phyloP scores from a whole-genome alignment of 2,113 vertebrate genomes.

The Cygnus buccinator region DNA sequence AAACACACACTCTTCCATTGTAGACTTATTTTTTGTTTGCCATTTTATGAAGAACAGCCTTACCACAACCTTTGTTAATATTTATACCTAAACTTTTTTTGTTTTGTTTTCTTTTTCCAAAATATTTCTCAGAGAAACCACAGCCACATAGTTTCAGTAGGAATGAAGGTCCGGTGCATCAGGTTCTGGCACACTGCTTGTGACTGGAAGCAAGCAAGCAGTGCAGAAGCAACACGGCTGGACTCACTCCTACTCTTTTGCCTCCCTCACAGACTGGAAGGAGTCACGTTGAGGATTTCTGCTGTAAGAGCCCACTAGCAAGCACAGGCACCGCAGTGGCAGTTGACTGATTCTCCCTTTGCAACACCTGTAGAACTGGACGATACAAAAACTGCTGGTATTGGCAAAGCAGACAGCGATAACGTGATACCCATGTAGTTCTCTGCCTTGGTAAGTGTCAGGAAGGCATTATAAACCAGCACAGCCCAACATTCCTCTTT shows the following conservation, averaged over 20 bases:
- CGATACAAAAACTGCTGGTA: background rate
- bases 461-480: background rate
- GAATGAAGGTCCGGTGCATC: background rate
- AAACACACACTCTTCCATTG: background rate
- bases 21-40: background rate
- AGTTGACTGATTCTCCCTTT: background rate
- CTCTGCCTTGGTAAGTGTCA: background rate
- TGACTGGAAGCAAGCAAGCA: background rate
- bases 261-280: background rate
- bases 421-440: background rate
- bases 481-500: background rate
- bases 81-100: background rate
- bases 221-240: background rate
- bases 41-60: background rate
- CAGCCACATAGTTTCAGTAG: background rate
- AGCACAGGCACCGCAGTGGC: background rate
- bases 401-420: background rate
- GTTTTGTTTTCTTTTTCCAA: background rate
- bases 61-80: slow-evolving; percentile 8
- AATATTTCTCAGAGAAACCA: slow-evolving; percentile 32
- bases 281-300: background rate
- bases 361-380: background rate
- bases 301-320: background rate
- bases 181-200: background rate
- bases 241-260: background rate